Base-by-base conservation (phyloP, 1,140 invertebrate species). In the Drosophila auraria region DNA sequence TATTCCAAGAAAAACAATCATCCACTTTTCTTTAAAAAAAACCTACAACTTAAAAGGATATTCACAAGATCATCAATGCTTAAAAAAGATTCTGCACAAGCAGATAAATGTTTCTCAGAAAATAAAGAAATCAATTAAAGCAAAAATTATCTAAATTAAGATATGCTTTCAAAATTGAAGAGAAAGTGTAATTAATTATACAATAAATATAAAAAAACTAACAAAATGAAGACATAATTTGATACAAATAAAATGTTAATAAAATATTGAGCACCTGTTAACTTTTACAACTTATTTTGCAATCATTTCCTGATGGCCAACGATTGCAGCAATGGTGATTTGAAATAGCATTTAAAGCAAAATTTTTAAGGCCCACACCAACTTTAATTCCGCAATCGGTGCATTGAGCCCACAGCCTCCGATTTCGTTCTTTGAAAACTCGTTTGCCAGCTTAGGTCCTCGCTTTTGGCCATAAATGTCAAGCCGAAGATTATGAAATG, bases 401-500 rank as follows among this genome's bases (percentile, higher is more conserved):
- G 47, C 60, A 62, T 53, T 53, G 12, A 15, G 20, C 25, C 60
- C 49, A 66, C 38, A 47, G 30, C 38, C 63, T 23, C 11, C 30
- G 50, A 47, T 54, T 66, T 27, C 2, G 68, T 71, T 71, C 63
- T 69, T 70, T 56, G 14, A 40, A 56, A 71, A 71, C 68, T 40
- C 7, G 68, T 71, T 71, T 47, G 12, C 36, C 68, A n/a, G 36
- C 68, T 59, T 44, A 25, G 68, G 60, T 45, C 65, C 65, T 49
- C 45, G 53, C 36, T 58, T 40, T 20, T 15, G 51, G 47, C 27
- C 8, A 25, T 56, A 73, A 73, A 73, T 60, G 70, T 47, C 70
- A 73, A 38, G 45, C 68, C 68, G 47, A 51, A 73, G 70, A 73
- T 73, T 73, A 61, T 73, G 70, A 73, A 72, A 73, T 73, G 56